Evolutionary conservation across 2,797 vertebrate species (phyloP).

Genomic region (Lepidocolaptes lacrymiger): DNA sequence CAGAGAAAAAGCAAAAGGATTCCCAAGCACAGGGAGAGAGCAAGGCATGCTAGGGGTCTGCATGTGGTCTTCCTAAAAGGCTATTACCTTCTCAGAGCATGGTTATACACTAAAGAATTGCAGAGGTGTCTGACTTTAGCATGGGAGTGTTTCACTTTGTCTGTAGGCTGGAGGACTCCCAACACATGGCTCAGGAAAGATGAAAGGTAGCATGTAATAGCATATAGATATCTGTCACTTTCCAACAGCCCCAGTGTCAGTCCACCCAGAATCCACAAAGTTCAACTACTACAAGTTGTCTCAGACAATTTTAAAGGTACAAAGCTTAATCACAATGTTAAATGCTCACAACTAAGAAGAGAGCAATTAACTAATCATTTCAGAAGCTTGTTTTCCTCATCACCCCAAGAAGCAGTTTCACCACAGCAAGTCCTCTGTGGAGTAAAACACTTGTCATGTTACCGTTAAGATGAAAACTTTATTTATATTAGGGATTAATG

Average conservation of each 20-base stretch:
- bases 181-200: background rate
- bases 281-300: background rate
- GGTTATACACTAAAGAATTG: accelerated
- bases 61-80: background rate
- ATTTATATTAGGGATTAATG: background rate
- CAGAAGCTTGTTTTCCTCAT: background rate
- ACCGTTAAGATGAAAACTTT: background rate
- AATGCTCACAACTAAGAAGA: background rate
- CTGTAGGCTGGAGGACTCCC: background rate
- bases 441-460: background rate
- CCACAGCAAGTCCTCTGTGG: background rate
- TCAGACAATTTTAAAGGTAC: background rate
- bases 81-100: background rate
- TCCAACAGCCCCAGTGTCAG: background rate
- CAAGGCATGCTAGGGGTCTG: background rate
- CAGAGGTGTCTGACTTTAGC: background rate
- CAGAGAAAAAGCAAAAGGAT: background rate
- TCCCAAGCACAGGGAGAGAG: background rate
- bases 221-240: accelerated
- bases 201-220: background rate
- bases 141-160: accelerated
- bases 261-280: background rate
- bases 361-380: background rate
- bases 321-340: background rate
- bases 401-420: background rate